Evolutionary conservation across 1,140 invertebrate species (phyloP), one percentile per base, ranked within the genome.

Genomic region (Pogonomyrmex barbatus): DNA sequence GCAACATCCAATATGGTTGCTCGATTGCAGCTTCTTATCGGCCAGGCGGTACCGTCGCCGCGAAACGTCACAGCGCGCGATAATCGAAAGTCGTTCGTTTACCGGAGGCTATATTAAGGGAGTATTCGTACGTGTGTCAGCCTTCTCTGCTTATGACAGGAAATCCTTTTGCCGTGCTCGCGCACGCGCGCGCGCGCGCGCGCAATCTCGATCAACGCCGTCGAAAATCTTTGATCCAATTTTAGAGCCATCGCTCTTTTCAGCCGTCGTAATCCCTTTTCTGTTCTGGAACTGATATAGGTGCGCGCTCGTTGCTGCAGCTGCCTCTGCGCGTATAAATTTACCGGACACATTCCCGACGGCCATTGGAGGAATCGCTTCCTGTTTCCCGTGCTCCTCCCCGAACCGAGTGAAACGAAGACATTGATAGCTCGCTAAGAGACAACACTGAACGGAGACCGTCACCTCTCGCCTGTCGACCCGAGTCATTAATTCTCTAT

Each of bases 141-240:
- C 30, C 30, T 24, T 36, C 17, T 30, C 42, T 83, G 54, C 73
- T 73, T 73, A 73, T 62, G 68, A 83, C 68, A 62, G 68, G 54
- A 73, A 62, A 83, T 83, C 45, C 6, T 73, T 83, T 73, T 47
- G 17, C 54, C 52, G 9, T 30, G 63, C 47, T 42, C 47, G 78
- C 24, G 33, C 60, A 17, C 30, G 30, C n/a, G 36, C 60, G 54
- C 75, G 78, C 24, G 33, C 60, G 30, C 30, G 30, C n/a, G 36
- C 60, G 54, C 75, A 86, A 86, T 86, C 68, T 86, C 36, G 77
- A 70, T 77, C 79, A 73, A 62, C 84, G 68, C 10, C 63, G 33
- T 70, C 62, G 56, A 85, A 78, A 81, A 76, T 81, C 62, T 52
- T 87, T 85, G 63, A 89, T 77, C 82, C 86, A 75, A 90, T 90